phyloP scores from a whole-genome alignment of 2,888 invertebrate species.

The Spodoptera littoralis region DNA sequence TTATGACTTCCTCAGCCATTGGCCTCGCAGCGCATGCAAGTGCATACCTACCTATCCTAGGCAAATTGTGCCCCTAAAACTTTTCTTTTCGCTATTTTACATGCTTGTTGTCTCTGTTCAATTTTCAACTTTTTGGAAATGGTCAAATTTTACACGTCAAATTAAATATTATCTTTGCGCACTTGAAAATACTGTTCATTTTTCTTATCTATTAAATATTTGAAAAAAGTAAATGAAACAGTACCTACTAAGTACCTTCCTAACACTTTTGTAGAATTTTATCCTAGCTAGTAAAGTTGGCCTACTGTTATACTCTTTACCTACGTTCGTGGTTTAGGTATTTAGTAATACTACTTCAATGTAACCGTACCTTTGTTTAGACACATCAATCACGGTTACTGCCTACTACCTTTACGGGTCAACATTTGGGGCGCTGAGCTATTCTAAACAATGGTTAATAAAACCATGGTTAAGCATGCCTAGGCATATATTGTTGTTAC shows the following conservation, averaged over 20 bases:
- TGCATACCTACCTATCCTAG: constrained; percentile 51
- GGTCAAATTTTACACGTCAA: no score
- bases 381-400: constrained; percentile 63
- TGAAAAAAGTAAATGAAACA: no score
- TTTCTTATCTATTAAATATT: no score
- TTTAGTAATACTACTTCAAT: constrained; percentile 33
- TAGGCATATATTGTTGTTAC: constrained; percentile 33
- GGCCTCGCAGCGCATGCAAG: constrained; percentile 69
- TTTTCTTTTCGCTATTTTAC: no score
- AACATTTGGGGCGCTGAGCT: constrained; percentile 22
- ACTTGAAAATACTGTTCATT: no score
- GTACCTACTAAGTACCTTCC: no score
- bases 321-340: constrained; percentile 14
- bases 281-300: no score
- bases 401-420: constrained; percentile 36
- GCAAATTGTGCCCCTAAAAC: background rate
- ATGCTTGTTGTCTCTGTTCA: no score
- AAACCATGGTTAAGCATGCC: constrained; percentile 29
- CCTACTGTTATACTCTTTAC: background rate
- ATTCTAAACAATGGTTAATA: constrained; percentile 67
- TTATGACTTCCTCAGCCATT: constrained; percentile 89
- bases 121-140: no score
- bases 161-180: no score
- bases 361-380: constrained; percentile 67
- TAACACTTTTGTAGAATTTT: no score